Evolutionary conservation across 2,113 vertebrate genomes (phyloP).

Genomic region (Etia nguti): DNA sequence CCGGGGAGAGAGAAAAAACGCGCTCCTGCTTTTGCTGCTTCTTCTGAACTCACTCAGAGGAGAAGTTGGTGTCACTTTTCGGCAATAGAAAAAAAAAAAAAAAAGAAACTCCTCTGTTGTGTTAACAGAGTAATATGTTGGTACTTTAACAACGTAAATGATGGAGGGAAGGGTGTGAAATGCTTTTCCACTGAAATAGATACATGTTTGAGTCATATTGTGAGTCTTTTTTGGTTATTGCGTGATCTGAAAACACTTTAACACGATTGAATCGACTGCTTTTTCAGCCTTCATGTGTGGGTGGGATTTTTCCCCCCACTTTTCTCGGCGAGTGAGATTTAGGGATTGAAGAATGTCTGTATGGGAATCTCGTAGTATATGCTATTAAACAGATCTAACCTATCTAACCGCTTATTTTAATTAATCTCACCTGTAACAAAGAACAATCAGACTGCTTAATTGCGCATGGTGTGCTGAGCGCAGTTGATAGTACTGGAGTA

Average conservation of each 20-base stretch:
- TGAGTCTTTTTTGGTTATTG: background rate
- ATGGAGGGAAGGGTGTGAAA: accelerated
- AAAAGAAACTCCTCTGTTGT: background rate
- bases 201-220: background rate
- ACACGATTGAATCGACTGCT: background rate
- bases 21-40: background rate
- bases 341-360: background rate
- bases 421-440: background rate
- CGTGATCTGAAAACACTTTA: background rate
- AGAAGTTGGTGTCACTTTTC: conserved; percentile 30
- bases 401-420: background rate
- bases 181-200: background rate
- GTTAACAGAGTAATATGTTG: background rate
- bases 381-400: background rate
- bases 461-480: background rate
- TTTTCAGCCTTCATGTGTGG: background rate
- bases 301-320: background rate
- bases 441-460: background rate
- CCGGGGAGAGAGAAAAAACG: conserved; percentile 13
- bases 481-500: background rate
- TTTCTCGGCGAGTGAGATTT: background rate
- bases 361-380: background rate
- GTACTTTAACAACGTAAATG: background rate
- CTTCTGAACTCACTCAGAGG: background rate
- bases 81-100: background rate